Base-by-base conservation (phyloP, 2,888 invertebrate species). In the Stegana nigrithorax region DNA sequence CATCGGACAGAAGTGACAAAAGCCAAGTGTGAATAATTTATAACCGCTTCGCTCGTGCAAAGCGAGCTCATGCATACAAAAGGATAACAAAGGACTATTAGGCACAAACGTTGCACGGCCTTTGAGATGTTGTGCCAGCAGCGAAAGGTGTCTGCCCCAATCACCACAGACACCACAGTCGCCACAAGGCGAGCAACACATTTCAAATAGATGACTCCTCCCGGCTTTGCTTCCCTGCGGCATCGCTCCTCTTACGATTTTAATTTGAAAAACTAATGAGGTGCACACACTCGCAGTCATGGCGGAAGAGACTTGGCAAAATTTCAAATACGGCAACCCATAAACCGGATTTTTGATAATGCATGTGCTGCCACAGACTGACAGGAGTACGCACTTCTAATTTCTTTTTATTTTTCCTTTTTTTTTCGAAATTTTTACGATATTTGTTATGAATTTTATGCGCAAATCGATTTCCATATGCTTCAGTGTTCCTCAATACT, bases 21-120 rank as follows among this genome's bases (percentile, higher is more conserved):
- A 59, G 53, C 56, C 56, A 59, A 68, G 53, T 63, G 66, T 64
- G 69, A 66, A 71, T 78, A 75, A 76, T 77, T 72, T 75, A 73
- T 75, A 76, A 75, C 70, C 70, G 68, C 66, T 70, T 69, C 60
- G 67, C 62, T 63, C 65, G 62, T n/a, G 27, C 25, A 39, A 19
- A 56, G 25, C 26, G 21, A 56, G 25, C 39, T 56, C 56, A 50
- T 39, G 36, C 58, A 56, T 42, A 19, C 42, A 17, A 58, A 45
- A 58, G 58, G 39, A 39, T 39, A 39, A 39, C 39, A 39, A 39
- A 39, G 39, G 39, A 39, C 39, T 12, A 10, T 4, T 14, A 36
- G 4, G 4, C 39, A 39, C 39, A 14, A 39, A 8, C 39, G 39
- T 17, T 39, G 39, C 39, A 39, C 17, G 17, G 7, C n/a, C n/a